Evolutionary conservation across 1,140 invertebrate species (phyloP), one percentile per base, ranked within the genome.

Genomic region (Pseudomyrmex cubaensis): DNA sequence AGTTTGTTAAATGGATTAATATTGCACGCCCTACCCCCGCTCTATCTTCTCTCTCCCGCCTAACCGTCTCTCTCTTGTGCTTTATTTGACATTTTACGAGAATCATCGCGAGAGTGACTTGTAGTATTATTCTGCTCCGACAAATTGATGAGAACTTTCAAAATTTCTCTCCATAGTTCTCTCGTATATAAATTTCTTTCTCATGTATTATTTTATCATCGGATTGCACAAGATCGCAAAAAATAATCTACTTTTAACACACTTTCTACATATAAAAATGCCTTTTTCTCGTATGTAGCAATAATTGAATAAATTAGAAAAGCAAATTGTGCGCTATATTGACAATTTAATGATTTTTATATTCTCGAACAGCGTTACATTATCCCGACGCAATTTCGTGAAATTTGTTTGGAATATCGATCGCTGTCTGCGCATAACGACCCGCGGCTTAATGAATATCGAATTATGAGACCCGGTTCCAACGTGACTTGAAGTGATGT

Each of bases 1-100:
- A 93, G 93, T 93, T 93, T 92, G 93, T 93, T 93, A 93, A 93
- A 93, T 93, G 92, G 92, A 93, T 93, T 93, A 93, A 93, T 91
- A 92, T 91, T 87, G 86, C 77, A 87, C 85, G 86, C 85, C 83
- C 75, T 84, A 85, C 13, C 70, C 78, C 78, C 78, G 35, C 25
- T 63, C 74, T 54, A 20, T 50, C 56, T 17, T 44, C 50, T 35
- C 25, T 62, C 70, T 15, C 20, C 54, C 80, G 56, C 56, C 20
- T 17, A n/a, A 10, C 13, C 57, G 48, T 48, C 25, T 44, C 64
- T n/a, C 25, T 35, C 63, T 54, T 35, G 35, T 13, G 54, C 35
- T 69, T 20, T 52, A 52, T 78, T 15, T 20, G 46, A 17, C 13
- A 50, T 78, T 78, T 78, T 69, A 57, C 52, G 76, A 80, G 76